Base-by-base conservation (phyloP, 2,888 invertebrate species). In the Agrotis puta region DNA sequence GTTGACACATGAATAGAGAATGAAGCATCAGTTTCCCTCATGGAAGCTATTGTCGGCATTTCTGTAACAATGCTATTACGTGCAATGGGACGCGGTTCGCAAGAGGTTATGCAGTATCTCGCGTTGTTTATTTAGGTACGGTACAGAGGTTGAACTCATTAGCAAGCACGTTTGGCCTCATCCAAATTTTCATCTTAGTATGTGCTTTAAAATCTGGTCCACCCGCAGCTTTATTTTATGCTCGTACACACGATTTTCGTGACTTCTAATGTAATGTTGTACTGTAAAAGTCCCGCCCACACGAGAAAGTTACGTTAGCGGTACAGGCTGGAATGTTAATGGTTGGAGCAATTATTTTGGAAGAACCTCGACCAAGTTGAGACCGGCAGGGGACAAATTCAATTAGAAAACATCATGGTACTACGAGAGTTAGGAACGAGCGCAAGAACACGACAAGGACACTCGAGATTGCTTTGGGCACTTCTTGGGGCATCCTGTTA, bases 1-100 rank as follows among this genome's bases (percentile, higher is more conserved):
- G 90, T 91, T 93, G 94, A 93, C 93, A 93, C 88, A 87, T 91
- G 92, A 92, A 90, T 91, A 85, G 89, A 88, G 87, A 86, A 87
- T 88, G 87, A 87, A 89, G 87, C 87, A 85, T 88, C 88, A 88
- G 89, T 90, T 91, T 92, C 90, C 88, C 89, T 88, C 89, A 85
- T 88, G 85, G 83, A 87, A 87, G 85, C 85, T 85, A 91, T 92
- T 90, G 90, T 92, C 84, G 87, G 85, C 84, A 82, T 77, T 86
- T 87, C 85, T 85, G 74, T 84, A 83, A 85, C 80, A 83, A 79
- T 79, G 64, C 54, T 61, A 74, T 77, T 83, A 74, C 79, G 66
- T 81, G 67, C 64, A 61, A 66, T 79, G 76, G 77, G 78, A 80
- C 64, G 77, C 77, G 33, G 66, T 74, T 77, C 62, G 65, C 79